Base-by-base conservation (phyloP, 2,113 vertebrate genomes). In the Tautogolabrus adspersus region DNA sequence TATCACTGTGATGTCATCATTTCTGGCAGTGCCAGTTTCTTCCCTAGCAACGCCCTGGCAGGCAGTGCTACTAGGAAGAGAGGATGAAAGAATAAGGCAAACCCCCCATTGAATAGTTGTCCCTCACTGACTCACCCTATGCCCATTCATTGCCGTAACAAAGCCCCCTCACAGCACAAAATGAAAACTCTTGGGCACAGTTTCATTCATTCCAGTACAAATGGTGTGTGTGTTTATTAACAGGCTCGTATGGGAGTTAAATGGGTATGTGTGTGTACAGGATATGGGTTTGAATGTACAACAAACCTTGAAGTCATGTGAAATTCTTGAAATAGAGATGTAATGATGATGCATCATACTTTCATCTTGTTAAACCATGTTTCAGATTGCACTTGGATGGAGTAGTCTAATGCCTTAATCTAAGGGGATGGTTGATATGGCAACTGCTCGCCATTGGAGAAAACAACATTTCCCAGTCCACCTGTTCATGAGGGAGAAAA, bases 11-110 rank as follows among this genome's bases (percentile, higher is more conserved):
- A 81, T 79, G 70, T 75, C 75, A 87, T 91, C 22, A 64, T 89
- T 86, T 84, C 60, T 87, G 75, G 77, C 75, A 30, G 40, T 10
- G 72, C 15, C 70, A 69, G 62, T 61, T 83, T 83, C 84, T 77
- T 82, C 84, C 49, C 65, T 77, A 85, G 84, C 91, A 83, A 87
- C 82, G 10, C 54, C 69, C 86, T 64, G 79, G 81, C 84, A 83
- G 64, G 42, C 56, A 3, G 4, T 52, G 71, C 46, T 78, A 72
- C 72, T 78, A 78, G 81, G 85, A 87, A 85, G 81, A 82, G 37
- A 58, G 51, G 70, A 52, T 57, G 13, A 44, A 42, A 83, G 75
- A 80, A 88, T 54, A 78, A 87, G 40, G 72, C 79, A 58, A 26
- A 86, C 73, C 88, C 76, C 78, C 54, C 42, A 47, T 62, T 78